These are phyloP conservation scores for Andrena flavipes DNA, from an alignment of 2,888 invertebrate species.

Conservation along the genomic window DNA sequence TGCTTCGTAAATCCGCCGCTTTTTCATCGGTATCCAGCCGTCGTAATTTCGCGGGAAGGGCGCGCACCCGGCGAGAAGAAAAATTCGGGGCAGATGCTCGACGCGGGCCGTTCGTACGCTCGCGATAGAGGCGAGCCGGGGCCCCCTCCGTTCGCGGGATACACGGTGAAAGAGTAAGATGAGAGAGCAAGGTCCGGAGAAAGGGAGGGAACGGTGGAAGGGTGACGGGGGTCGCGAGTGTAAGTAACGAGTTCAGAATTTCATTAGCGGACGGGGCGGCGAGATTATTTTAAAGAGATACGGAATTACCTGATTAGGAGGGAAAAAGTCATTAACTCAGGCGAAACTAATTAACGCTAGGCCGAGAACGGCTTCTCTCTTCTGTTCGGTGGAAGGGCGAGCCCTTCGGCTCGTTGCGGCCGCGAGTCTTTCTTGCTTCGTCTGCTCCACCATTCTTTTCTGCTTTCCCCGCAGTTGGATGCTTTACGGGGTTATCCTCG, in stretches of 20 bases:
- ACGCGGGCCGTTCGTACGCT: constrained; percentile 8
- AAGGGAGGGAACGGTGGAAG: constrained; percentile 16
- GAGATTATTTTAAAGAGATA: constrained; percentile 86
- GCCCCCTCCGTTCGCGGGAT: constrained; percentile 30
- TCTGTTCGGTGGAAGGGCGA: constrained; percentile 31
- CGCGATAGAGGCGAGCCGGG: neutral
- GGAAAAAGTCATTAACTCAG: constrained; percentile 85
- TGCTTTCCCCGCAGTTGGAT: constrained; percentile 44
- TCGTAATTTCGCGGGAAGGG: constrained; percentile 52
- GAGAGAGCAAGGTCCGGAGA: neutral
- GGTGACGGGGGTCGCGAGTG: constrained; percentile 75
- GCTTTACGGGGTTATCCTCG: constrained; percentile 50
- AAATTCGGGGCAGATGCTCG: constrained; percentile 65
- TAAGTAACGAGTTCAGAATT: constrained; percentile 85
- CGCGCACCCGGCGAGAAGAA: constrained; percentile 50
- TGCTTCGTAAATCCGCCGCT: constrained; percentile 56
- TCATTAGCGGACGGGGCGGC: constrained; percentile 84
- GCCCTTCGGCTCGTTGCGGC: constrained; percentile 52
- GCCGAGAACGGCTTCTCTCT: constrained; percentile 67
- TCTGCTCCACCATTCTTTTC: constrained; percentile 41
- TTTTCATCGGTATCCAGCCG: constrained; percentile 51
- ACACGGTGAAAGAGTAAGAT: neutral
- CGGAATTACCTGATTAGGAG: constrained; percentile 85
- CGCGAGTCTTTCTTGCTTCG: constrained; percentile 56
- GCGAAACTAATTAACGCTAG: constrained; percentile 85